Evolutionary conservation across 2,888 invertebrate species (phyloP), one percentile per base, ranked within the genome.

Genomic region (Acleris laterana): DNA sequence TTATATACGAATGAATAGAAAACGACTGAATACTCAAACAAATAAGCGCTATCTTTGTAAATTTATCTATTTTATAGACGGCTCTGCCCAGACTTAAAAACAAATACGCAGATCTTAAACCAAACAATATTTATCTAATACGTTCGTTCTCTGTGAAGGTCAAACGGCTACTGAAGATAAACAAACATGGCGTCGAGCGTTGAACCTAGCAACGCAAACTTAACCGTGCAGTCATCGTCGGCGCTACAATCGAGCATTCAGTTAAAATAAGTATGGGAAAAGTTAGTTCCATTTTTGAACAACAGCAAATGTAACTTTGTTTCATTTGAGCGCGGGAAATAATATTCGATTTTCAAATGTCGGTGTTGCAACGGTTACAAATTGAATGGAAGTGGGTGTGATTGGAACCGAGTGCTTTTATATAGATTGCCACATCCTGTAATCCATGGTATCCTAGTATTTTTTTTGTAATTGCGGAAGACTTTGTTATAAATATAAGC

Each of bases 131-230:
- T 53, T 55, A 59, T 56, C 55, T 22, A 11, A 38, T 13, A 53
- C 52, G 53, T 60, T 53, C 49, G 64, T 38, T 13, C 64, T 42
- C 44, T 20, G n/a, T 65, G 65, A 65, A 65, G 65, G 65, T 55
- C 65, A 60, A 44, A 50, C 49, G 13, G 42, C 55, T 4, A 59
- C 49, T 65, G 65, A 50, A 38, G 59, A 38, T 56, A 61, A 64
- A 65, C 60, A 65, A 65, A 60, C 32, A 65, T 65, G 60, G 65
- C 60, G 51, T 7, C 65, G 65, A 44, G 32, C 65, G 44, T 60
- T 65, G 65, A 65, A 60, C 65, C 49, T 55, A 38, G 32, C 5
- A 49, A 17, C 2, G 48, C 62, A 56, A 62, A 20, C 1, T 25
- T 50, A 50, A 1, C 22, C 16, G 22, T 62, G 25, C 56, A 6